Evolutionary conservation across 2,113 vertebrate species (phyloP), one percentile per base, ranked within the genome.

Genomic region (Taxidea taxus): DNA sequence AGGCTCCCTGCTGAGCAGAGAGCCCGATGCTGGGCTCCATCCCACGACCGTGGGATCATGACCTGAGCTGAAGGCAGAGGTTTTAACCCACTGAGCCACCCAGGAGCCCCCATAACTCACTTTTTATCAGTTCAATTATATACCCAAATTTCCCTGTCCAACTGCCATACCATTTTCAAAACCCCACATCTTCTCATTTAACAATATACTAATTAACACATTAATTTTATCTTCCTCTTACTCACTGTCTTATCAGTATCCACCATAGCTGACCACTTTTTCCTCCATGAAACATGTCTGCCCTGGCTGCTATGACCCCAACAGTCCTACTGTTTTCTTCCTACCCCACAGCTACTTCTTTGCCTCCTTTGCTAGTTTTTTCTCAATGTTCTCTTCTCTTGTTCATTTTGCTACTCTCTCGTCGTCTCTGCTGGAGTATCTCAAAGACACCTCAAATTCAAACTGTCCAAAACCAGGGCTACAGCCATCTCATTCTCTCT

Each of bases 361-460:
- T 18, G 18, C 18, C 39, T 84, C 49, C 42, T 74, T 12, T 47
- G 68, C 64, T 12, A 15, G 47, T 51, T 96, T 39, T n/a, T 20
- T 64, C 25, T 72, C 3, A 29, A 16, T 1, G 14, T 75, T 25
- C 42, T 56, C 21, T 86, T 66, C 27, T 27, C 23, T 44, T 10
- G 51, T 51, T 93, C 54, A 87, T 42, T 92, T 75, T 56, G 47
- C 34, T 18, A 37, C 34, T 5, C 51, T 60, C n/a, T 58, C 39
- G 72, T 66, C 20, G 39, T 47, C n/a, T 29, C 54, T 54, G 81
- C 84, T 70, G 54, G 64, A 92, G 51, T 77, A 51, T 83, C 68
- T 91, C 90, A 68, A 78, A 81, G 78, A 85, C n/a, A 92, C 66
- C n/a, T 87, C 66, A n/a, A 54, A 54, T 66, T 81, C 90, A 56